Evolutionary conservation across 2,113 vertebrate genomes (phyloP).

Genomic region (Xiphophorus couchianus): DNA sequence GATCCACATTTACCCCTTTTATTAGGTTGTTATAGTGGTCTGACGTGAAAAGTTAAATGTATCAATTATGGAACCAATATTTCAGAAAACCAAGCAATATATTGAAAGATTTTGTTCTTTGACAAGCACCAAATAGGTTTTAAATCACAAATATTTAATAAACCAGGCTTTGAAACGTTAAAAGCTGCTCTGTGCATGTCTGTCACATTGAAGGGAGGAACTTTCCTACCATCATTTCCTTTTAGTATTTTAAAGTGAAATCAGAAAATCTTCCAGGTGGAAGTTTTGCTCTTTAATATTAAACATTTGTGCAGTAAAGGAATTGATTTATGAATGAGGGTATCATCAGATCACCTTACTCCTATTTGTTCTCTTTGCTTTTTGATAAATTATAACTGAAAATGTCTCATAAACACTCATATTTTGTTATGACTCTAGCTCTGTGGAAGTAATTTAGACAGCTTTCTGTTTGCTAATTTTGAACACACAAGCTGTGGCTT

Average conservation of each 20-base stretch:
- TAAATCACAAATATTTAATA: too few relatives aligned
- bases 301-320: not conserved
- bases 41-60: too few relatives aligned
- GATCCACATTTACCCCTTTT: too few relatives aligned
- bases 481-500: not conserved
- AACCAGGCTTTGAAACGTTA: too few relatives aligned
- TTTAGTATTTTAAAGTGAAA: not conserved
- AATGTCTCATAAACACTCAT: not conserved
- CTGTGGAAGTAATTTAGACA: conserved; percentile 6
- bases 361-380: not conserved
- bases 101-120: too few relatives aligned
- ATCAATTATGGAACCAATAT: too few relatives aligned
- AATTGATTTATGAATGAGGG: not conserved
- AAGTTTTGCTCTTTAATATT: not conserved
- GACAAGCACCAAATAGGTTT: too few relatives aligned
- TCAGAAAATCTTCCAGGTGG: not conserved
- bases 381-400: not conserved
- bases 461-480: conserved; percentile 31
- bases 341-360: not conserved
- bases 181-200: not conserved
- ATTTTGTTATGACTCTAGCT: conserved; percentile 19
- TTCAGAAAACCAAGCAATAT: too few relatives aligned
- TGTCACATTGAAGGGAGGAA: too few relatives aligned
- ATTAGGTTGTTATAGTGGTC: too few relatives aligned
- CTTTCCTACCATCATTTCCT: too few relatives aligned